These are phyloP conservation scores for Anticlea derivata DNA, from an alignment of 2,888 invertebrate species.

Conservation along the genomic window DNA sequence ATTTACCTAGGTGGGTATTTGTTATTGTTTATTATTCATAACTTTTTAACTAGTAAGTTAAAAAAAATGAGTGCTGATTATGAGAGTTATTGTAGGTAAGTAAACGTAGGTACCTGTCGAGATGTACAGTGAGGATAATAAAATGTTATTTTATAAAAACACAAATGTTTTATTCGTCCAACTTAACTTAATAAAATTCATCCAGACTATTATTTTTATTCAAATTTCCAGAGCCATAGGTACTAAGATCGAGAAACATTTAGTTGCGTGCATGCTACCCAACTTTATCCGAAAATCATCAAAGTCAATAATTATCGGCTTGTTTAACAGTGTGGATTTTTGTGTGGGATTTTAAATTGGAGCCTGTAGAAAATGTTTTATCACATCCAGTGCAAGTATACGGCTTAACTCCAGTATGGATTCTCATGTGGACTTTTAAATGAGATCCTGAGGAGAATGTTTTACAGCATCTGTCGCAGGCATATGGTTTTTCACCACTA, in stretches of 20 bases:
- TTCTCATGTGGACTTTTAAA: constrained; percentile 8
- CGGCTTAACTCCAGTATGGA: constrained; percentile 4
- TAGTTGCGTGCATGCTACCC: too few species aligned
- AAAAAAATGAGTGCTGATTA: not conserved
- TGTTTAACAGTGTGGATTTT: not conserved
- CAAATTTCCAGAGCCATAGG: too few species aligned
- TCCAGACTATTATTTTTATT: too few species aligned
- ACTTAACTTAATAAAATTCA: too few species aligned
- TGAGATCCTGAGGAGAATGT: constrained; percentile 9
- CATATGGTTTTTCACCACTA: constrained; percentile 10
- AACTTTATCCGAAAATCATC: too few species aligned
- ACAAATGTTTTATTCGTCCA: not conserved
- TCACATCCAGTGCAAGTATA: constrained; percentile 7
- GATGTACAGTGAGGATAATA: constrained; percentile 1
- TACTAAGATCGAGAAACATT: too few species aligned
- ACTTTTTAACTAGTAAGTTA: too few species aligned
- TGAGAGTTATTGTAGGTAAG: too few species aligned
- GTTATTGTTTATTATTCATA: too few species aligned
- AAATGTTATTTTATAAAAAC: constrained; percentile 5
- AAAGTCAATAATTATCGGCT: too few species aligned
- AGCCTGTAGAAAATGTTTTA: constrained; percentile 8
- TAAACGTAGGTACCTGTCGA: not conserved
- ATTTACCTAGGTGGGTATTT: too few species aligned
- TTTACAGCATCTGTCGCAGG: constrained; percentile 12
- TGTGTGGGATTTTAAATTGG: constrained; percentile 9